A percentile compares a stretch with the other conserved stretches of the same genome.
These are phyloP conservation scores for Halcyon malimbica DNA, from an alignment of 2,113 vertebrate species.

Conservation along the genomic window DNA sequence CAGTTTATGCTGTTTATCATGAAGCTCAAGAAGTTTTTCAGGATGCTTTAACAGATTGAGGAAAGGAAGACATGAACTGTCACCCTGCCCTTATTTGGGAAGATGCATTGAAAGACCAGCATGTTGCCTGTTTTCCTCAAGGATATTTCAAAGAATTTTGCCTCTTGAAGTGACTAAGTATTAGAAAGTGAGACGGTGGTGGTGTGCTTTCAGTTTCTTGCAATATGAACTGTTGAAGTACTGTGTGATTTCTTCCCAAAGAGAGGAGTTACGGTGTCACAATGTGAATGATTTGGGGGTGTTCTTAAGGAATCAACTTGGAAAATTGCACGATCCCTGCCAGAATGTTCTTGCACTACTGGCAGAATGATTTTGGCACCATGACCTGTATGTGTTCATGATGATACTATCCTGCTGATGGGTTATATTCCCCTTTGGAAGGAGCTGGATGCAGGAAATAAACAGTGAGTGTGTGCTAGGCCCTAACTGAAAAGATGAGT, in stretches of 20 bases:
- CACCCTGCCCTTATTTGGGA: background rate
- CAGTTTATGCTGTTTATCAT: background rate
- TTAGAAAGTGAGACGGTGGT: background rate
- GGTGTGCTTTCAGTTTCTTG: background rate
- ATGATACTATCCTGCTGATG: background rate
- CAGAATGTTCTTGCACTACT: background rate
- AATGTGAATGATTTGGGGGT: background rate
- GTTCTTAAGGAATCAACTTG: background rate
- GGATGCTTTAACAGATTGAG: background rate
- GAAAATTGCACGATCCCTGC: background rate
- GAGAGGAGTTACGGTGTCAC: background rate
- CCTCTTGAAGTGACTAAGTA: background rate
- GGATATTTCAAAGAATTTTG: background rate
- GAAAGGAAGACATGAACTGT: background rate
- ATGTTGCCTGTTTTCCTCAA: background rate
- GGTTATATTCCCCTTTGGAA: background rate
- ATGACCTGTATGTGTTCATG: background rate
- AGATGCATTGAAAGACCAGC: background rate
- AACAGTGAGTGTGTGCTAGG: background rate
- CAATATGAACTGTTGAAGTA: background rate
- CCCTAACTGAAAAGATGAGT: background rate
- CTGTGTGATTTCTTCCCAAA: background rate
- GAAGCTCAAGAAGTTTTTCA: background rate
- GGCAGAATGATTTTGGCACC: background rate
- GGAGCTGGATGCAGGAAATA: background rate